Base-by-base conservation (phyloP, 2,797 vertebrate genomes). In the Myripristis murdjan region DNA sequence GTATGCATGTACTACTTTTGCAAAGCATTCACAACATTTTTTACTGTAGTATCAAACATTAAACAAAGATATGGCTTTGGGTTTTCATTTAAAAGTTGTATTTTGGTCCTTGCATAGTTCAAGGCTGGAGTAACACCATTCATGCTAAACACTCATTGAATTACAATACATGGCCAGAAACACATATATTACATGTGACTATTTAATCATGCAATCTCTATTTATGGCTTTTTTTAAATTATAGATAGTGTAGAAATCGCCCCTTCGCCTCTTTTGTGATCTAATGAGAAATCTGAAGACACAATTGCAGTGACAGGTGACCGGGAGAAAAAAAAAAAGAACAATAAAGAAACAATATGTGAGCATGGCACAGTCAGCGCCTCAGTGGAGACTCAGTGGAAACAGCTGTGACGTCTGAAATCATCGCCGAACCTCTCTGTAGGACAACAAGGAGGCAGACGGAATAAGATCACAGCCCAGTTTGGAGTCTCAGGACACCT, bases 371-470 rank as follows among this genome's bases (percentile, higher is more conserved):
- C 14, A 76, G 71, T 70, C 72, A 6, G 63, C 56, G 59, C 41
- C 54, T 62, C n/a, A n/a, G n/a, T n/a, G n/a, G 66, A 74, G 51
- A 77, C 83, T 73, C 57, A 15, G 60, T 47, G 84, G 79, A 79
- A 85, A 86, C 73, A 79, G 26, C 61, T 0, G 2, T 60, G 71
- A 78, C 58, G 84, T 86, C 87, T 75, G 47, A 79, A 84, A 72
- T 53, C 12, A 5, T 82, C 37, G 24, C 72, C 39, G 64, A 73
- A 63, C 78, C 70, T 72, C 62, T 86, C 67, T 86, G 88, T 91
- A 92, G 91, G 91, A 90, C 91, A 75, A 61, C 18, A 8, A 49
- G 66, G 73, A 83, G 84, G 85, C 78, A 52, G 67, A 53, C 70
- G 37, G 65, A 82, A 78, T 70, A 20, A 82, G 82, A 74, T 60